Base-by-base conservation (phyloP, 2,797 vertebrate genomes). In the Alca torda region DNA sequence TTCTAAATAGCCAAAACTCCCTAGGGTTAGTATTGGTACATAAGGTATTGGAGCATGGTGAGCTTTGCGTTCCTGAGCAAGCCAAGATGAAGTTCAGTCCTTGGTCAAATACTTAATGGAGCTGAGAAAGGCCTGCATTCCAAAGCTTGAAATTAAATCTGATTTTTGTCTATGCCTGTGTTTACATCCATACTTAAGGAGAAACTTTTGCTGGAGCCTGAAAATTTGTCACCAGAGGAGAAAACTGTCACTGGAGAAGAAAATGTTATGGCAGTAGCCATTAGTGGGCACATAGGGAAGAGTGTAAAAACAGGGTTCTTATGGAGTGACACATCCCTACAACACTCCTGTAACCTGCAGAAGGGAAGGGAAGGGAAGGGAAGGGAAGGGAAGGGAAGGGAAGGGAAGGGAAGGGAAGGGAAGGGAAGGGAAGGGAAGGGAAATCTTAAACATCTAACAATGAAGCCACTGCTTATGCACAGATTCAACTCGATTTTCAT, bases 241-340 rank as follows among this genome's bases (percentile, higher is more conserved):
- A 37, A 76, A 69, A n/a, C 9, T n/a, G n/a, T n/a, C 28, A 54
- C 35, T 25, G 28, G 20, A 72, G 33, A 48, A 77, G 46, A 54
- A 81, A 81, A 67, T 13, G 4, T 26, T 30, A 8, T 5, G 23
- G 31, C 13, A 60, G 14, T n/a, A 59, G 17, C 15, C 46, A 30
- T 2, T 8, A 54, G 16, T 7, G 8, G 16, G 7, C 3, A 1
- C 5, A 18, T 0, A 20, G 2, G 46, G n/a, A 57, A 57, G 41
- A 41, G 8, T 16, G 8, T 30, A 18, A 53, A 39, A 50, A 13
- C 9, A 45, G 23, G 3, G 5, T 26, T 87, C 9, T 7, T 41
- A 17, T 7, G 21, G 69, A 89, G 8, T 3, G 3, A 46, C 20
- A 61, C 11, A 18, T n/a, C 23, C 26, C 39, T 26, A 45, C 16